Evolutionary conservation across 64 coral and sea anemone species (phyloP).

Genomic region (Astreopora myriophthalma): DNA sequence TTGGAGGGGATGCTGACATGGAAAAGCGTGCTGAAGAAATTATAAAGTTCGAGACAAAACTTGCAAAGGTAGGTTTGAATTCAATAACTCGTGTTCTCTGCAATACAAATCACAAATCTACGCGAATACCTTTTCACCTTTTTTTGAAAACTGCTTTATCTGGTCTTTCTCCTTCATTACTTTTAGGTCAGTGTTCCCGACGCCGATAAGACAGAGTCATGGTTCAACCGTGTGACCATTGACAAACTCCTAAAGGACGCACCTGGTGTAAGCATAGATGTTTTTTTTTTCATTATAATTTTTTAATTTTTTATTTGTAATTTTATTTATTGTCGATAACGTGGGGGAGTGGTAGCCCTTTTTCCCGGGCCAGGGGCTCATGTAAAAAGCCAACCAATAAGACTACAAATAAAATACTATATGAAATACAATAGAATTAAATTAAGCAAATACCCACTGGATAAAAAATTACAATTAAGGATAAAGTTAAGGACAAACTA

Average conservation of each 20-base stretch:
- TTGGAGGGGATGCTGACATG: constrained; percentile 67
- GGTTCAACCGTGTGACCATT: constrained; percentile 96
- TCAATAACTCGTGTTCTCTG: no score
- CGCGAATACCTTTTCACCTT: background rate
- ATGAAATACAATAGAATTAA: no score
- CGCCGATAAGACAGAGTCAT: constrained; percentile 94
- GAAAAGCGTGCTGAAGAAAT: constrained; percentile 83
- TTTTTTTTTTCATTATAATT: background rate
- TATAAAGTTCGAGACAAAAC: constrained; percentile 84
- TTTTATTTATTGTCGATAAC: no score
- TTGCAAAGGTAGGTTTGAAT: constrained; percentile 78
- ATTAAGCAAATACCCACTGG: no score
- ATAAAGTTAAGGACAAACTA: no score
- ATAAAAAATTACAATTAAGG: no score
- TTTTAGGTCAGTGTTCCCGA: constrained; percentile 90
- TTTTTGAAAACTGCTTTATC: background rate
- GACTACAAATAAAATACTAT: no score
- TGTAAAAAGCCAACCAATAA: no score
- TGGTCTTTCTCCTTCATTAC: background rate
- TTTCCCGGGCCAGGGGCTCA: no score
- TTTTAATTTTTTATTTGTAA: background rate
- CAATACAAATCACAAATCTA: no score
- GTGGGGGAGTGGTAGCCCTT: no score
- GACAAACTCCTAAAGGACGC: constrained; percentile 69
- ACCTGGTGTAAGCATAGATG: constrained; percentile 60